phyloP scores from a whole-genome alignment of 2,797 vertebrate genomes.

The Rhabdomys pumilio region DNA sequence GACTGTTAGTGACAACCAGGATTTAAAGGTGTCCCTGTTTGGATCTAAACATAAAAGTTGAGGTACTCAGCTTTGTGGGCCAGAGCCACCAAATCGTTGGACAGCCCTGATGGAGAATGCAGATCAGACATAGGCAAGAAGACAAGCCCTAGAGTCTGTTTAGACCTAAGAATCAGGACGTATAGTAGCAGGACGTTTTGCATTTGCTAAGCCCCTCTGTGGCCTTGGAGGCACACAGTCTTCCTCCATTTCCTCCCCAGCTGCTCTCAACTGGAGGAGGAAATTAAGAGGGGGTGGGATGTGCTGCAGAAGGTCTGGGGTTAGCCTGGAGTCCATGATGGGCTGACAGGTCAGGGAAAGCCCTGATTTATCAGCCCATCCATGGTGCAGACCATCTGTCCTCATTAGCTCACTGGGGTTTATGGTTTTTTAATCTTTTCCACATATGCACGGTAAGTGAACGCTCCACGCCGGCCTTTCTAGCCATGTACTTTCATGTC shows the following conservation, averaged over 20 bases:
- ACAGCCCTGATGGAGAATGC: background rate
- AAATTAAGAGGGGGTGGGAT: no score
- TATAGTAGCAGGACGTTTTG: rapidly evolving
- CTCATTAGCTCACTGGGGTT: constrained; percentile 62
- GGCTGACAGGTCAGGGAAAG: constrained; percentile 53
- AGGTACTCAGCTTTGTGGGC: background rate
- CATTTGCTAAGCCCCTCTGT: background rate
- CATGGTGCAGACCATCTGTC: constrained; percentile 62
- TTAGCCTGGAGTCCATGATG: background rate
- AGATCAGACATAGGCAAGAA: no score
- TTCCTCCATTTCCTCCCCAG: constrained; percentile 67
- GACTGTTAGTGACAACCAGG: background rate
- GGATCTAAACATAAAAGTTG: background rate
- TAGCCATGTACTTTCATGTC: constrained; percentile 59
- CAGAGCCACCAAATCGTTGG: background rate
- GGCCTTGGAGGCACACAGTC: background rate
- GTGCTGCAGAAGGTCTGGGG: background rate
- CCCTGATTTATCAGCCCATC: constrained; percentile 37
- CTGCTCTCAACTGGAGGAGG: constrained; percentile 29
- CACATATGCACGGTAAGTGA: background rate
- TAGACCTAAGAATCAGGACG: background rate
- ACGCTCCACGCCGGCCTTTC: background rate
- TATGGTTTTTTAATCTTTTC: constrained; percentile 77
- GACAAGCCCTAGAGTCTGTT: background rate
- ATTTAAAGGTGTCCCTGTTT: background rate